These are phyloP conservation scores for Cottus gobio DNA, from an alignment of 2,113 vertebrate species.

Conservation along the genomic window DNA sequence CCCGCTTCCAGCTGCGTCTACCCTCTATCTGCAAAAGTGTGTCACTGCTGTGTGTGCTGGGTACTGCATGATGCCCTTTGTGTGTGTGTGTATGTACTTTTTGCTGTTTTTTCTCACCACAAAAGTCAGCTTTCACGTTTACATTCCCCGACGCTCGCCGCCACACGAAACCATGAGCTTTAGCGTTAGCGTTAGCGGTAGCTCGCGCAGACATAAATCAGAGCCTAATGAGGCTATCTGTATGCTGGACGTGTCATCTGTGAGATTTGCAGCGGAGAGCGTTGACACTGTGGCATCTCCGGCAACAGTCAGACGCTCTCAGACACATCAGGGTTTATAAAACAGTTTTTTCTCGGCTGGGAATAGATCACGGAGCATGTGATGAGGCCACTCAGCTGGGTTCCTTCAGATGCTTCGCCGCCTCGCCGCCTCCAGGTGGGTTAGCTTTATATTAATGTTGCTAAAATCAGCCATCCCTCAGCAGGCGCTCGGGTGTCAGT, in stretches of 20 bases:
- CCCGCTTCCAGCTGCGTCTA: conserved; percentile 47
- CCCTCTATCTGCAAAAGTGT: conserved; percentile 37
- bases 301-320: conserved; percentile 24
- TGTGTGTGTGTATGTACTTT: neutral
- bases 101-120: conserved; percentile 21
- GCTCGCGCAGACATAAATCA: conserved; percentile 57
- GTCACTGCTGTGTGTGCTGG: neutral
- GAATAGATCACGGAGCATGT: conserved; percentile 31
- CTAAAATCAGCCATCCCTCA: conserved; percentile 41
- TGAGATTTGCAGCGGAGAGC: conserved; percentile 44
- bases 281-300: conserved; percentile 3
- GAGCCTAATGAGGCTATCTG: conserved; percentile 65
- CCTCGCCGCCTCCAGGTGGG: conserved; percentile 46
- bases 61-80: neutral
- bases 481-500: conserved; percentile 27
- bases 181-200: conserved; percentile 21
- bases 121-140: conserved; percentile 25
- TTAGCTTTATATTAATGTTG: conserved; percentile 59
- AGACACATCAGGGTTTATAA: conserved; percentile 27
- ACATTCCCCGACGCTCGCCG: neutral
- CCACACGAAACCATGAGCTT: conserved; percentile 25
- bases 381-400: conserved; percentile 54
- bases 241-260: conserved; percentile 47
- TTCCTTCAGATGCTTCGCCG: conserved; percentile 20
- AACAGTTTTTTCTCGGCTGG: neutral